phyloP scores from a whole-genome alignment of 2,113 vertebrate species.

The Agelaius tricolor region DNA sequence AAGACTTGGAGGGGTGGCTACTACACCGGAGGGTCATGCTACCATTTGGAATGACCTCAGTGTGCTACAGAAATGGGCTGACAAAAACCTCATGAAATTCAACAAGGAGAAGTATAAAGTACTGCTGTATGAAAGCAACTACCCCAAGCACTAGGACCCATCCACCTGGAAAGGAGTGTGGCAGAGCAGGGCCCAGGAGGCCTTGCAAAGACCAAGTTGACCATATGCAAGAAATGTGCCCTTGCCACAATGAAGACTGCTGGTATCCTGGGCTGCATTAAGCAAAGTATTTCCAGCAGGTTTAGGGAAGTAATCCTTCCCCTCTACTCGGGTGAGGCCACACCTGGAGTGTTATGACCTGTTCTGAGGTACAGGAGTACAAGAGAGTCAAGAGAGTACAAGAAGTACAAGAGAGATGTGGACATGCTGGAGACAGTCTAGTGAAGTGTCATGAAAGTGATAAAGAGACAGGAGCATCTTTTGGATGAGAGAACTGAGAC shows the following conservation, averaged over 20 bases:
- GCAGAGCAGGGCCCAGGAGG: rapidly evolving
- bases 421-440: background rate
- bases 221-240: background rate
- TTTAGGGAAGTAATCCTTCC: background rate
- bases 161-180: background rate
- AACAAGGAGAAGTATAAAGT: background rate
- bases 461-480: background rate
- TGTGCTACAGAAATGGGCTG: background rate
- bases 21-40: background rate
- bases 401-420: background rate
- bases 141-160: rapidly evolving
- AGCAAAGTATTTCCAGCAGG: background rate
- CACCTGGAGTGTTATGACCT: background rate
- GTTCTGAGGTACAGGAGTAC: background rate
- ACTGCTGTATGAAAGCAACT: background rate
- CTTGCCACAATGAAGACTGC: background rate
- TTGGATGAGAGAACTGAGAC: background rate
- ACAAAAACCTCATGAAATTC: background rate
- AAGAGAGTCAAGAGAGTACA: no score
- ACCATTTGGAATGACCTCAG: background rate
- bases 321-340: background rate
- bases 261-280: background rate
- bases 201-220: background rate
- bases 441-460: background rate
- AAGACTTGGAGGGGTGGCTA: background rate